Evolutionary conservation across 2,888 invertebrate species (phyloP).

Genomic region (Cheilosia pagana): DNA sequence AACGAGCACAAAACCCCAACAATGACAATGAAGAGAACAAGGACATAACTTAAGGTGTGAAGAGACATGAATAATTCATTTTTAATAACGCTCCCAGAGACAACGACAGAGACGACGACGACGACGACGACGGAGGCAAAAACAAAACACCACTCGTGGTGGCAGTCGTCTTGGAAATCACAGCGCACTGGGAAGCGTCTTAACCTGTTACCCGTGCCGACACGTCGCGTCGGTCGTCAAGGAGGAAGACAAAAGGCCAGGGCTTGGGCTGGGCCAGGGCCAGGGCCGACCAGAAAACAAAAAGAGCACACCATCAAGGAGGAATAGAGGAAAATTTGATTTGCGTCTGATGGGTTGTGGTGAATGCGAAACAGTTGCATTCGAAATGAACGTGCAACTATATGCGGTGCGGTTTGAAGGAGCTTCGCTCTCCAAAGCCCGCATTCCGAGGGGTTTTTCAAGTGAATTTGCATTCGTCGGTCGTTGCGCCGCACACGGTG

Average conservation of each 20-base stretch:
- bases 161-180: conserved; percentile 52
- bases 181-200: conserved; percentile 43
- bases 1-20: conserved; percentile 16
- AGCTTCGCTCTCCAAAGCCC: conserved; percentile 14
- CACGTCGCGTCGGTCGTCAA: too few species aligned
- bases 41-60: conserved; percentile 80
- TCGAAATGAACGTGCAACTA: conserved; percentile 38
- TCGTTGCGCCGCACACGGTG: conserved; percentile 39
- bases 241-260: conserved; percentile 32
- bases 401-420: conserved; percentile 36
- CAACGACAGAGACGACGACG: conserved; percentile 43
- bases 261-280: conserved; percentile 31
- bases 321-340: conserved; percentile 62
- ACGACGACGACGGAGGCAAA: background rate
- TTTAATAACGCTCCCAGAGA: conserved; percentile 72
- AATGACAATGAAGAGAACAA: conserved; percentile 76
- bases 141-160: conserved; percentile 4
- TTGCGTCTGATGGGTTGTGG: conserved; percentile 69
- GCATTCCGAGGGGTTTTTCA: conserved; percentile 39
- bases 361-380: conserved; percentile 68
- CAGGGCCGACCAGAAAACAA: conserved; percentile 40
- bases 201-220: conserved; percentile 59
- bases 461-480: conserved; percentile 59
- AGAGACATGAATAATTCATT: conserved; percentile 76
- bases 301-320: background rate